A percentile compares a stretch with the other conserved stretches of the same genome.
Evolutionary conservation across 2,888 invertebrate species (phyloP).

Genomic region (Rhamnusium bicolor): DNA sequence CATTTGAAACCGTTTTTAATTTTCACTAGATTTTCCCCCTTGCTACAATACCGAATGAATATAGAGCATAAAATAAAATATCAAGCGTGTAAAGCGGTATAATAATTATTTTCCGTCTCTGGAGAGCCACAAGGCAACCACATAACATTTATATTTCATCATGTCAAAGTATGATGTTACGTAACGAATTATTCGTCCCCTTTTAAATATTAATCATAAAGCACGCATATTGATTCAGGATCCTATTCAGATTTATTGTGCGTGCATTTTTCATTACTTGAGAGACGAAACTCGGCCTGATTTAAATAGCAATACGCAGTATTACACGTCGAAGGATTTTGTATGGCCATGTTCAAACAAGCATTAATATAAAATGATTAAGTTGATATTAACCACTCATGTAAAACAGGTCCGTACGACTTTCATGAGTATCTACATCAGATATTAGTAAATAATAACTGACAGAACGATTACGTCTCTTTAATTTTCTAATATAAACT

Average conservation of each 20-base stretch:
- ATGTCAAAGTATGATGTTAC: neutral
- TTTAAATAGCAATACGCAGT: too few species aligned
- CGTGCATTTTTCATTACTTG: neutral
- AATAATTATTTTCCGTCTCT: neutral
- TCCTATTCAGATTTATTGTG: neutral
- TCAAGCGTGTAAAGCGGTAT: neutral
- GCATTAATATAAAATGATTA: too few species aligned
- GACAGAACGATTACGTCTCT: too few species aligned
- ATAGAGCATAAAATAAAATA: neutral
- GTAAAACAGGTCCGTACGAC: too few species aligned
- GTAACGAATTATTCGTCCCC: neutral
- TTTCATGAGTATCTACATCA: too few species aligned
- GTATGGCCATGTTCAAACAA: too few species aligned
- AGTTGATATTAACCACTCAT: too few species aligned
- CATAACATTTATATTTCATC: neutral
- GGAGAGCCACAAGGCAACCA: neutral
- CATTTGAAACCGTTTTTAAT: neutral
- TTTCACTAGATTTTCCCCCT: neutral
- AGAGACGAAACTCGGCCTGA: neutral
- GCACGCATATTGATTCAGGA: neutral
- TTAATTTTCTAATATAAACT: too few species aligned
- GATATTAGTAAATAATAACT: too few species aligned
- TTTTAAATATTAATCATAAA: neutral
- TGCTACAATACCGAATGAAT: neutral
- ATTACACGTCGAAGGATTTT: too few species aligned